Conservation (phyloP, 2,888 invertebrate genomes). For the Hydrotaea cyrtoneurina region DNA sequence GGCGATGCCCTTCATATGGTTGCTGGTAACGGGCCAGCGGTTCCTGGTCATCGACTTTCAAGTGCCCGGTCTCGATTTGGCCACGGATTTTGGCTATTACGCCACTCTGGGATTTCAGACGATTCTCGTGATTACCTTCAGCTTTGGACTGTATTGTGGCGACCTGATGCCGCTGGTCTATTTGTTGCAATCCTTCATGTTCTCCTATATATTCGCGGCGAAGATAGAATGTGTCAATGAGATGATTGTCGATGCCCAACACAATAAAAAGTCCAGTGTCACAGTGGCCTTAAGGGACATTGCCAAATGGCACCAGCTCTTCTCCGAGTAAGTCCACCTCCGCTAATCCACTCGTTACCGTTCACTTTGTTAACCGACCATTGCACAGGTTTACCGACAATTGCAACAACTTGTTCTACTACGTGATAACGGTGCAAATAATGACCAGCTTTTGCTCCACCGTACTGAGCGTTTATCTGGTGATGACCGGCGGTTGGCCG, state of each 20-base stretch:
- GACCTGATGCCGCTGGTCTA: slow-evolving; percentile 69
- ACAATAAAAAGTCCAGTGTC: neutral
- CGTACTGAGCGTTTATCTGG: slow-evolving; percentile 67
- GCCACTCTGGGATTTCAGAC: slow-evolving; percentile 66
- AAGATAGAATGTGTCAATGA: slow-evolving; percentile 69
- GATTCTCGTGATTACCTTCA: slow-evolving; percentile 56
- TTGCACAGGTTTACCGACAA: slow-evolving; percentile 65
- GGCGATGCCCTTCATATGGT: slow-evolving; percentile 43
- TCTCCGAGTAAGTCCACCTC: slow-evolving; percentile 60
- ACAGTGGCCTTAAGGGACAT: slow-evolving; percentile 63
- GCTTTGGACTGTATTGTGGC: slow-evolving; percentile 70
- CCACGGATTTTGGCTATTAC: slow-evolving; percentile 64
- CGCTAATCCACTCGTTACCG: slow-evolving; percentile 33
- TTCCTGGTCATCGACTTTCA: slow-evolving; percentile 70
- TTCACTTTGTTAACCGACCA: neutral
- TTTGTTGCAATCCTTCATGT: slow-evolving; percentile 67
- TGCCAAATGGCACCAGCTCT: slow-evolving; percentile 70
- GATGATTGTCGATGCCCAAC: slow-evolving; percentile 1
- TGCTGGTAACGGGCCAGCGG: slow-evolving; percentile 43
- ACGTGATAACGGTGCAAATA: slow-evolving; percentile 57
- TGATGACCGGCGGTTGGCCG: slow-evolving; percentile 70
- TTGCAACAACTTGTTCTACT: slow-evolving; percentile 69
- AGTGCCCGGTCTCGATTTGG: slow-evolving; percentile 69
- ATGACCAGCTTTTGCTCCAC: slow-evolving; percentile 52
- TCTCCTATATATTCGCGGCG: slow-evolving; percentile 68